Conservation (phyloP, 2,797 vertebrate species). For the Trachops cirrhosus region DNA sequence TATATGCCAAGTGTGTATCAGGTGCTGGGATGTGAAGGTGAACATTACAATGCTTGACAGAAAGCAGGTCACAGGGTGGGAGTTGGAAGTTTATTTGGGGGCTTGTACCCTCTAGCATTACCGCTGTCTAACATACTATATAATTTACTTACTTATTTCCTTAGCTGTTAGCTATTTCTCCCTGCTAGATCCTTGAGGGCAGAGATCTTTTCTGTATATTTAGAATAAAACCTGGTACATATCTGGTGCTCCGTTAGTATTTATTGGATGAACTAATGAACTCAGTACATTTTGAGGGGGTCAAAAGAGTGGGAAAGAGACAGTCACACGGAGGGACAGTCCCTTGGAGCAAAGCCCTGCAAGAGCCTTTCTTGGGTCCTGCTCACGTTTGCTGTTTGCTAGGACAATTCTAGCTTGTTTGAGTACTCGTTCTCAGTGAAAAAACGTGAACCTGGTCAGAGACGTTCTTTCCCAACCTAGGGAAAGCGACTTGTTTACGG, state of each 20-base stretch:
- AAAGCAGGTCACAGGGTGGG: not conserved
- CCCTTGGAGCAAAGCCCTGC: not conserved
- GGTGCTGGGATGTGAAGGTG: not conserved
- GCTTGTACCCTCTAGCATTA: not conserved
- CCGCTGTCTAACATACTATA: rapidly evolving
- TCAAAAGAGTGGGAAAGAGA: not conserved
- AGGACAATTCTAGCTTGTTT: not conserved
- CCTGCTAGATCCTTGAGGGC: not conserved
- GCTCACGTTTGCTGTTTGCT: not conserved
- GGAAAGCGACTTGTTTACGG: not conserved
- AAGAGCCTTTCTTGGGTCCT: not conserved
- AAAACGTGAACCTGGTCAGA: not conserved
- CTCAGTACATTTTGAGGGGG: not conserved
- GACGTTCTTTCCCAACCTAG: not conserved
- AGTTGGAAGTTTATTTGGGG: not conserved
- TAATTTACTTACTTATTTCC: not conserved
- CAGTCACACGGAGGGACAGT: not conserved
- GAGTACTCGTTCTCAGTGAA: not conserved
- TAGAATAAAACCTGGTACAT: not conserved
- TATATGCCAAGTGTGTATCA: not conserved
- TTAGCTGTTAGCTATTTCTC: not conserved
- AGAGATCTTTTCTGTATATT: not conserved
- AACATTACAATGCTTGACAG: not conserved
- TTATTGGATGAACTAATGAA: not conserved
- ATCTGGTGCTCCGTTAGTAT: not conserved